Percentiles rank a stretch among this genome's conserved stretches.
phyloP scores from a whole-genome alignment of 2,113 vertebrate genomes.

The Psilopsiagon aurifrons region DNA sequence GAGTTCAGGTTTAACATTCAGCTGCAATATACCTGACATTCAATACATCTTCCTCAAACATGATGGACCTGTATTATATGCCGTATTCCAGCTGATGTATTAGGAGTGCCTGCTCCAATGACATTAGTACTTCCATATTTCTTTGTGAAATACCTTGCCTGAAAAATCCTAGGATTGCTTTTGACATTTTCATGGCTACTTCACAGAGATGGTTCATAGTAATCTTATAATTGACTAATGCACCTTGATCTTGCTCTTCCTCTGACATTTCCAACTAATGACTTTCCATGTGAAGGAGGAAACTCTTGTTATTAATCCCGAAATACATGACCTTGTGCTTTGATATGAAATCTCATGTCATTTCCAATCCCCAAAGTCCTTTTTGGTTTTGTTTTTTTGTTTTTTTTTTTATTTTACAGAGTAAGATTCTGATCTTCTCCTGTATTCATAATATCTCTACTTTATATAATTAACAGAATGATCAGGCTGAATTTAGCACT shows the following conservation, averaged over 20 bases:
- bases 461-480: neutral
- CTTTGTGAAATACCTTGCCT: constrained; percentile 56
- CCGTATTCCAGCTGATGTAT: constrained; percentile 59
- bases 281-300: constrained; percentile 29
- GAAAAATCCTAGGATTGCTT: constrained; percentile 64
- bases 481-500: neutral
- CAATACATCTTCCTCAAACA: constrained; percentile 46
- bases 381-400: neutral
- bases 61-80: constrained; percentile 47
- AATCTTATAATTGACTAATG: constrained; percentile 68
- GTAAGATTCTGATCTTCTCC: neutral
- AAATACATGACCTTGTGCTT: constrained; percentile 36
- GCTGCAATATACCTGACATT: constrained; percentile 31
- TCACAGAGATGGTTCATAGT: constrained; percentile 49
- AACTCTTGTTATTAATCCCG: constrained; percentile 51
- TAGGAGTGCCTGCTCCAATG: constrained; percentile 48
- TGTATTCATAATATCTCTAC: neutral
- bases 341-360: neutral
- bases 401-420: neutral
- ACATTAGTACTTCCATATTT: constrained; percentile 71
- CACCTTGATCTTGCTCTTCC: constrained; percentile 50
- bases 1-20: constrained; percentile 35
- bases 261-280: constrained; percentile 66
- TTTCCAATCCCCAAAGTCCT: neutral
- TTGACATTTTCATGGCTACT: constrained; percentile 70